Percentiles rank a stretch among this genome's conserved stretches.
These are phyloP conservation scores for Ips nitidus DNA, from an alignment of 1,140 invertebrate species.

Conservation along the genomic window DNA sequence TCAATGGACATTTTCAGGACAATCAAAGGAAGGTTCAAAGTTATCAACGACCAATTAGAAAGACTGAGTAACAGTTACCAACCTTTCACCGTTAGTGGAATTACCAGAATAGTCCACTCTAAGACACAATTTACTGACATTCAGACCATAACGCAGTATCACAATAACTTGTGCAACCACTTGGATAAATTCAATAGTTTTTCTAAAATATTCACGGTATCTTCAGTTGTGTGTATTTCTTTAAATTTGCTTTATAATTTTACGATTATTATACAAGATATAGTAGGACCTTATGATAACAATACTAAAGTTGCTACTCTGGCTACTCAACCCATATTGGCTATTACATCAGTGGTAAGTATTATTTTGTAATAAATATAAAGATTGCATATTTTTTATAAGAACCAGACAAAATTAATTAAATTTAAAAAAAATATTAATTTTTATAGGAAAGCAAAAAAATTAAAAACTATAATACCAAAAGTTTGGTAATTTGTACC, in stretches of 20 bases:
- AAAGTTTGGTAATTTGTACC: neutral
- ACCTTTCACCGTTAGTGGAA: neutral
- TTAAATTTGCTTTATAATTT: neutral
- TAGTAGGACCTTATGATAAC: neutral
- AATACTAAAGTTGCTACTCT: neutral
- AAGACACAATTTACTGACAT: neutral
- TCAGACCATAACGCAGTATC: neutral
- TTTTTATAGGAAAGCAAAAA: neutral
- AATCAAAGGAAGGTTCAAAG: neutral
- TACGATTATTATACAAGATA: neutral
- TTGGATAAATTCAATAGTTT: slow-evolving; percentile 2
- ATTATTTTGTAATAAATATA: neutral
- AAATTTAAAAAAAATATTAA: neutral
- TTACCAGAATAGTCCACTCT: neutral
- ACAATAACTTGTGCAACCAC: neutral
- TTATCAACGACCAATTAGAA: neutral
- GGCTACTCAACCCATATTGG: neutral
- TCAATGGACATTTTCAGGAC: neutral
- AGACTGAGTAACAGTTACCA: neutral
- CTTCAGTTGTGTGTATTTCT: neutral
- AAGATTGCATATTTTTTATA: neutral
- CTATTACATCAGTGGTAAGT: slow-evolving; percentile 7
- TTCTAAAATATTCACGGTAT: neutral
- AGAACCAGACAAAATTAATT: neutral
- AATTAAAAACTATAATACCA: neutral